Evolutionary conservation across 2,113 vertebrate species (phyloP).

Genomic region (Abramis brama): DNA sequence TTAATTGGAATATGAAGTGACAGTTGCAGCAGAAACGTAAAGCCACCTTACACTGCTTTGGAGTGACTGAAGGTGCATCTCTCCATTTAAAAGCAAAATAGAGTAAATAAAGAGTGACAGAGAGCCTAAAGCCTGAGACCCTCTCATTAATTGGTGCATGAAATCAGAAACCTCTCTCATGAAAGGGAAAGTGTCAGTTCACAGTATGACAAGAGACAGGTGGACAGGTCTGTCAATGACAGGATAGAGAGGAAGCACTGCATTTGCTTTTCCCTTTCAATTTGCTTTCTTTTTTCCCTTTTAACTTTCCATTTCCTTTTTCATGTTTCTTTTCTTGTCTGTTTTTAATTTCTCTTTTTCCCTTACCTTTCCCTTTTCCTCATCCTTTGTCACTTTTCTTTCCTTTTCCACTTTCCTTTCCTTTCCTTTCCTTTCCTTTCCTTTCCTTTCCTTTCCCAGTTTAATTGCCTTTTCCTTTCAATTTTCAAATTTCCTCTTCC

Average conservation of each 20-base stretch:
- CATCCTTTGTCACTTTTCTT: background rate
- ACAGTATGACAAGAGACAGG: constrained; percentile 7
- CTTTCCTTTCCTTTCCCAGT: background rate
- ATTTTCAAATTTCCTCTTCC: background rate
- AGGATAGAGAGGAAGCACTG: background rate
- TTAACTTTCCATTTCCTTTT: background rate
- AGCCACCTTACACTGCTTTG: constrained; percentile 4
- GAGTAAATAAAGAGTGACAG: constrained; percentile 28
- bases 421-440: background rate
- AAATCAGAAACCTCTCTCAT: constrained; percentile 26
- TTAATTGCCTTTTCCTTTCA: background rate
- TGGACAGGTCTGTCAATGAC: constrained; percentile 25
- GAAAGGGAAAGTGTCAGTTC: constrained; percentile 34
- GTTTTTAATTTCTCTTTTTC: background rate
- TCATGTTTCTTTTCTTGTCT: background rate
- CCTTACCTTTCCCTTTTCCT: background rate
- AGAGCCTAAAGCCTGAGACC: constrained; percentile 24
- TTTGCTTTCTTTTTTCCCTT: background rate
- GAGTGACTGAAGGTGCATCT: constrained; percentile 34
- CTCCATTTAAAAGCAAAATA: constrained; percentile 31
- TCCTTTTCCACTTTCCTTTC: background rate
- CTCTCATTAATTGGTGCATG: constrained; percentile 47
- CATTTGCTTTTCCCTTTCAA: background rate
- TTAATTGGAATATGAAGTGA: constrained; percentile 45
- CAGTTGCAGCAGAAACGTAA: constrained; percentile 30